Percentiles rank a stretch among this genome's conserved stretches.
Conservation (phyloP, 2,113 vertebrate species). For the Sus scrofa region T2T-Sscrofa CM000817.6:166182001-166182500, state of each 20-base stretch:
- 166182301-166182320: neutral
- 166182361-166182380: neutral
- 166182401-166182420: neutral
- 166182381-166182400: neutral
- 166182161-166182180: slow-evolving; percentile 41
- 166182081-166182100: slow-evolving; percentile 1
- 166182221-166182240: neutral
- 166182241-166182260: neutral
- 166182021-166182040: neutral
- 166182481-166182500: neutral
- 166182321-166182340: neutral
- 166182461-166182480: neutral
- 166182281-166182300: neutral
- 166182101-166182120: slow-evolving; percentile 33
- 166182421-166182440: neutral
- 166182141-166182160: neutral
- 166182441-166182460: neutral
- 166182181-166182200: neutral
- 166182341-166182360: neutral
- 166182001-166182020: neutral
- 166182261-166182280: neutral
- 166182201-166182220: neutral
- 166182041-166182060: neutral
- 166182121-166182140: neutral
- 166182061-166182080: neutral